Percentiles rank a stretch among this genome's conserved stretches.
Evolutionary conservation across 2,797 vertebrate genomes (phyloP).

Genomic region (Nannoperca obscura): DNA sequence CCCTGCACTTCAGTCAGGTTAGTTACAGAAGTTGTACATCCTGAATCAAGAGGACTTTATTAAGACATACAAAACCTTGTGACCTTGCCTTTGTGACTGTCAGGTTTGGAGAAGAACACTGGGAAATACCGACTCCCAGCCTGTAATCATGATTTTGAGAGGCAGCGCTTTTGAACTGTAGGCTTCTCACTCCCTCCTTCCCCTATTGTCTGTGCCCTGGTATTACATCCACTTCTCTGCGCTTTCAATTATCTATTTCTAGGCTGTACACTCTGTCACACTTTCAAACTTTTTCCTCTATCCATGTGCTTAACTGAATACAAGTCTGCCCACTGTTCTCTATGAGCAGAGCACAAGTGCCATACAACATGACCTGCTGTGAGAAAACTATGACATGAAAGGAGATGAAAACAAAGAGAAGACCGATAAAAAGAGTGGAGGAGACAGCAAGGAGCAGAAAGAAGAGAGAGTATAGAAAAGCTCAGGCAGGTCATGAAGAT

Average conservation of each 20-base stretch:
- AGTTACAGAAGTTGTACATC: slow-evolving; percentile 15
- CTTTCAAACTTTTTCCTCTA: slow-evolving; percentile 32
- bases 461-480: slow-evolving; percentile 16
- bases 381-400: slow-evolving; percentile 26
- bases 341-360: slow-evolving; percentile 17
- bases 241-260: slow-evolving; percentile 50
- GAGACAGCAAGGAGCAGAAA: not conserved
- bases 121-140: slow-evolving; percentile 45
- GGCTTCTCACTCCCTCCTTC: slow-evolving; percentile 19
- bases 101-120: slow-evolving; percentile 30
- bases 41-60: slow-evolving; percentile 38
- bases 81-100: slow-evolving; percentile 30
- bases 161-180: slow-evolving; percentile 46
- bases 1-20: not conserved
- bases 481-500: slow-evolving; percentile 23
- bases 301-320: slow-evolving; percentile 36
- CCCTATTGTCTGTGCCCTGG: slow-evolving; percentile 22
- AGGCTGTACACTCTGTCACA: slow-evolving; percentile 19
- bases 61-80: slow-evolving; percentile 35
- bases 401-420: slow-evolving; percentile 42
- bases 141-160: slow-evolving; percentile 60
- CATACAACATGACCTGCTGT: slow-evolving; percentile 15
- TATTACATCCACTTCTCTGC: slow-evolving; percentile 50
- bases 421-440: slow-evolving; percentile 13
- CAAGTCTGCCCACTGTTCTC: slow-evolving; percentile 31